Percentiles rank a stretch among this genome's conserved stretches.
phyloP scores from a whole-genome alignment of 2,888 invertebrate genomes.

The Ophioninae sp. region DNA sequence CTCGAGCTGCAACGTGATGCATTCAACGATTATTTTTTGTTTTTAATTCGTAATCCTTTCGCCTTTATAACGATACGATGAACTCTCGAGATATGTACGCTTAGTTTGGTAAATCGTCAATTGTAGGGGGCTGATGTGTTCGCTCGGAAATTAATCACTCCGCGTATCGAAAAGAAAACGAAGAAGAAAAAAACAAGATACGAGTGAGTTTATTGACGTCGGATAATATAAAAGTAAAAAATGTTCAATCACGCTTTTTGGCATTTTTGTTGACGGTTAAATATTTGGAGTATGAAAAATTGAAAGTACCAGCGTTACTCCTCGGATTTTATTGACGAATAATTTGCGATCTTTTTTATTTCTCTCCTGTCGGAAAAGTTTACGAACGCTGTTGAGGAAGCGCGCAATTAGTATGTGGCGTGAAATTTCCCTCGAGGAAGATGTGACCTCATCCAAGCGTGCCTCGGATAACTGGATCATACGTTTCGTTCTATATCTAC shows the following conservation, averaged over 20 bases:
- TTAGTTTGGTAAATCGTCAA: constrained; percentile 1
- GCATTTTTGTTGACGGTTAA: not conserved
- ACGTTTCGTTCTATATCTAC: constrained; percentile 1
- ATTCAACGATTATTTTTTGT: constrained; percentile 30
- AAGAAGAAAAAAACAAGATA: not conserved
- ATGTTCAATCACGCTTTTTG: not conserved
- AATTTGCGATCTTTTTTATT: not conserved
- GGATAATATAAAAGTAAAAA: not conserved
- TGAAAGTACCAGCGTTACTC: not conserved
- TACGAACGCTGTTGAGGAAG: constrained; percentile 38
- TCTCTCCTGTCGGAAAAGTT: constrained; percentile 18
- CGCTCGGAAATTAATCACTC: constrained; percentile 1
- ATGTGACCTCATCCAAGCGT: constrained; percentile 47
- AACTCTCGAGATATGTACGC: constrained; percentile 24
- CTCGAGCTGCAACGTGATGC: constrained; percentile 52
- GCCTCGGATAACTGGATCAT: constrained; percentile 47
- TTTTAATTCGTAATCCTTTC: constrained; percentile 36
- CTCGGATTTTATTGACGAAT: not conserved
- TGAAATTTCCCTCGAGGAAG: constrained; percentile 45
- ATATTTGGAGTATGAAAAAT: not conserved
- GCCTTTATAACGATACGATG: constrained; percentile 1
- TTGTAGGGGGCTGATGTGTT: constrained; percentile 8
- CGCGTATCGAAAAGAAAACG: not conserved
- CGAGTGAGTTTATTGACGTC: not conserved
- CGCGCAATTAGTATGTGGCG: constrained; percentile 36